Conservation (phyloP, 2,113 vertebrate species). For the Xiphophorus maculatus region DNA sequence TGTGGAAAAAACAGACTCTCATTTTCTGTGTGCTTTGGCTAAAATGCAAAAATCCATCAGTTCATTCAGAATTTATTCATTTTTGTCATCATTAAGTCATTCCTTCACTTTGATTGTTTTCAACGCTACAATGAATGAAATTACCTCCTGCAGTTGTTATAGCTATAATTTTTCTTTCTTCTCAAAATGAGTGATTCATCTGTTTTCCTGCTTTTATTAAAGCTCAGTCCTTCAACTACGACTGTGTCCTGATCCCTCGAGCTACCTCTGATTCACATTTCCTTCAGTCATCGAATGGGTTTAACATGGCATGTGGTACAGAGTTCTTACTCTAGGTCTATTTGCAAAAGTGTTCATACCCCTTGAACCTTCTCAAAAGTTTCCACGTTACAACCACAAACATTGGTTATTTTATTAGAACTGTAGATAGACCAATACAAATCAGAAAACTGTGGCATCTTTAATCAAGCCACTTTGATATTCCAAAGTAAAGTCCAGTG, state of each 20-base stretch:
- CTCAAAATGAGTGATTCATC: slow-evolving; percentile 29
- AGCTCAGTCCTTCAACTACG: slow-evolving; percentile 60
- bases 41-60: slow-evolving; percentile 14
- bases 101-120: slow-evolving; percentile 35
- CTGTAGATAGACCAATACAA: background rate
- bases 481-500: background rate
- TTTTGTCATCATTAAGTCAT: slow-evolving; percentile 35
- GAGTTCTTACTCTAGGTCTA: background rate
- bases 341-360: background rate
- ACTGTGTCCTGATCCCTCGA: slow-evolving; percentile 63
- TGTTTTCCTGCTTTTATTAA: slow-evolving; percentile 64
- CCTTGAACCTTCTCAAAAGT: background rate
- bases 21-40: slow-evolving; percentile 29
- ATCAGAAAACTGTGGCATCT: background rate
- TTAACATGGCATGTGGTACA: background rate
- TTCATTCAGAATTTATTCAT: slow-evolving; percentile 12
- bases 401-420: background rate
- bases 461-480: background rate
- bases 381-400: background rate
- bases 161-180: slow-evolving; percentile 12
- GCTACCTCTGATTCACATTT: slow-evolving; percentile 34
- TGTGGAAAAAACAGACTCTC: slow-evolving; percentile 14
- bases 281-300: background rate
- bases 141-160: slow-evolving; percentile 24
- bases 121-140: slow-evolving; percentile 17